Base-by-base conservation (phyloP, 2,888 invertebrate species). In the Nesidiocoris tenuis region DNA sequence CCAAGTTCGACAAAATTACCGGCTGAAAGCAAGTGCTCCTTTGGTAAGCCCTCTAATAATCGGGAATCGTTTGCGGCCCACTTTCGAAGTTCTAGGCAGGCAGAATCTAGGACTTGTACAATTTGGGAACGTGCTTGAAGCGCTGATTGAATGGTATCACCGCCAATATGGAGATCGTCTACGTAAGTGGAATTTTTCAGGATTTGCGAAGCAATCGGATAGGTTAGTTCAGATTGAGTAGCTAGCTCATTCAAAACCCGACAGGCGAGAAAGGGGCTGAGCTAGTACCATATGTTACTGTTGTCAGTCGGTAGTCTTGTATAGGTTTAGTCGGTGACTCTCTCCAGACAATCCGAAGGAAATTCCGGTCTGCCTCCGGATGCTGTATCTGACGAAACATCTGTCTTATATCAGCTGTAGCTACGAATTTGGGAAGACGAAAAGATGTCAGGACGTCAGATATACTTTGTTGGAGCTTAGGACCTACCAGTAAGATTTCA, bases 211-310 rank as follows among this genome's bases (percentile, higher is more conserved):
- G 61, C 72, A 2, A 21, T n/a, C 1, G 70, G 70, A 22, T 24
- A 56, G 7, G 23, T n/a, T n/a, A 2, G 1, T 9, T 22, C 12
- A n/a, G 9, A 2, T 2, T 21, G 22, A 0, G 1, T 9, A 9
- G 61, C 70, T 16, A 72, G 21, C 16, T 61, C 22, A 1, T n/a
- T 16, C 2, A 74, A 55, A 2, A 55, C 54, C 22, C 61, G 17
- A n/a, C 22, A 19, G 1, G 65, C 74, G 5, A 74, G 55, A 19
- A 64, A 74, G 7, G 74, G 74, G 74, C 74, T 2, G 64, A 39
- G 7, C 64, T 39, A 5, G 61, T 54, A 12, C 74, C 74, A 24
- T 61, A 74, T 7, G 74, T 74, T 1, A 74, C 56, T 12, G 74
- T 74, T 1, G 18, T 54, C 12, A 74, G 39, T 1, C 9, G 17